Conservation (phyloP, 2,888 invertebrate genomes). For the Sialis fuliginosa region DNA sequence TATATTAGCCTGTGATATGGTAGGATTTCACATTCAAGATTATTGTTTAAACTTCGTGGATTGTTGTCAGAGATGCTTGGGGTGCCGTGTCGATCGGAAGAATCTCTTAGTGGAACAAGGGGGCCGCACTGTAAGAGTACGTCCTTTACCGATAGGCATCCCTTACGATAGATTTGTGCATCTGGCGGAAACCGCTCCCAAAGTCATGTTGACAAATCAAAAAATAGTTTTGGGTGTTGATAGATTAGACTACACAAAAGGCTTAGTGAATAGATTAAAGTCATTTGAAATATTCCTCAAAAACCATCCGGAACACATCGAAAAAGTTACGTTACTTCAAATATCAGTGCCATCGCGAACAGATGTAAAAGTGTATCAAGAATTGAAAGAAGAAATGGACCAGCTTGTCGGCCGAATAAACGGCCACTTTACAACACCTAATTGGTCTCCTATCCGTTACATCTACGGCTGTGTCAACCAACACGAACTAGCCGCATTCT, state of each 20-base stretch:
- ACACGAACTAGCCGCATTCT: conserved; percentile 71
- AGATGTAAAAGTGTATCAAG: conserved; percentile 79
- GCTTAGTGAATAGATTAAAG: conserved; percentile 63
- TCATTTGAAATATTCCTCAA: conserved; percentile 68
- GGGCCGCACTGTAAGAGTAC: conserved; percentile 65
- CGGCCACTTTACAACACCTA: conserved; percentile 75
- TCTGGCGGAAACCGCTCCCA: conserved; percentile 49
- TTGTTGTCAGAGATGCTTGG: conserved; percentile 72
- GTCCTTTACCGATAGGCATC: conserved; percentile 77
- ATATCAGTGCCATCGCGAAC: conserved; percentile 79
- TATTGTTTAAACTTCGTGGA: conserved; percentile 84
- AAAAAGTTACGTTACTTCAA: conserved; percentile 68
- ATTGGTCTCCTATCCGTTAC: conserved; percentile 82
- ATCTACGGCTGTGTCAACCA: conserved; percentile 80
- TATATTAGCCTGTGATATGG: conserved; percentile 82
- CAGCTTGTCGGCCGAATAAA: conserved; percentile 77
- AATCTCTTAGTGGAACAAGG: conserved; percentile 75
- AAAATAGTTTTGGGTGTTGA: conserved; percentile 78
- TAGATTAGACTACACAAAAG: conserved; percentile 81
- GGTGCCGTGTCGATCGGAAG: conserved; percentile 76
- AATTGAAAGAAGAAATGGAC: conserved; percentile 79
- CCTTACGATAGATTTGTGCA: conserved; percentile 75
- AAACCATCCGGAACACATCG: conserved; percentile 71
- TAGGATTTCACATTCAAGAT: conserved; percentile 81
- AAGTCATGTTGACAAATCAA: conserved; percentile 48